Percentiles rank a stretch among this genome's conserved stretches.
These are phyloP conservation scores for Drosophila lutescens DNA, from an alignment of 2,888 invertebrate species.

Conservation along the genomic window DNA sequence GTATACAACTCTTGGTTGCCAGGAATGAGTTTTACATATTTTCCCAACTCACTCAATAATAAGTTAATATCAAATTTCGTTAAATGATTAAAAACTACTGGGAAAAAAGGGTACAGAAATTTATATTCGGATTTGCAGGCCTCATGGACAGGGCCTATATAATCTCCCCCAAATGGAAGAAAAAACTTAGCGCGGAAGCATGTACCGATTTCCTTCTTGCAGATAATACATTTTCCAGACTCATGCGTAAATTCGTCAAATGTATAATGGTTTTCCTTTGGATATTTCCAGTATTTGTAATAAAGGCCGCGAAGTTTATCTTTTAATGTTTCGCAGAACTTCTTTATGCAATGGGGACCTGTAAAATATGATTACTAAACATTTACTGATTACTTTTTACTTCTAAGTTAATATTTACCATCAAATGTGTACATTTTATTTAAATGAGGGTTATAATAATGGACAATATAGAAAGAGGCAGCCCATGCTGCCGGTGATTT, in stretches of 20 bases:
- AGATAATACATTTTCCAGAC: not conserved
- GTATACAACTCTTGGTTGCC: not conserved
- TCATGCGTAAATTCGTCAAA: not conserved
- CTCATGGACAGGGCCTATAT: not conserved
- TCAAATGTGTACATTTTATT: constrained; percentile 1
- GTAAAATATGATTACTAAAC: not conserved
- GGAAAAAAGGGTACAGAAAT: not conserved
- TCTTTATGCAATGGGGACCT: constrained; percentile 4
- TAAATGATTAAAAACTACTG: constrained; percentile 2
- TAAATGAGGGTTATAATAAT: not conserved
- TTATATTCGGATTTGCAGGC: not conserved
- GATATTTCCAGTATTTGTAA: constrained; percentile 5
- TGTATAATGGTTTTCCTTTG: not conserved
- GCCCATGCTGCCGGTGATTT: not conserved
- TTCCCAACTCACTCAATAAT: not conserved
- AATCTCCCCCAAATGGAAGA: not conserved
- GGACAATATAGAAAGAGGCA: constrained; percentile 4
- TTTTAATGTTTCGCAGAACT: not conserved
- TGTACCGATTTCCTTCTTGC: not conserved
- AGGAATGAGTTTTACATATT: not conserved
- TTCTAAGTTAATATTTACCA: not conserved
- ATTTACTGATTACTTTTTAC: not conserved
- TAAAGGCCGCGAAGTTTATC: not conserved
- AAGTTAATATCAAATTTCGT: not conserved
- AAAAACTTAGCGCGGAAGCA: not conserved